Percentiles rank a stretch among this genome's conserved stretches.
These are phyloP conservation scores for Lordiphosa stackelbergi DNA, from an alignment of 1,140 invertebrate genomes.

Conservation along the genomic window DNA sequence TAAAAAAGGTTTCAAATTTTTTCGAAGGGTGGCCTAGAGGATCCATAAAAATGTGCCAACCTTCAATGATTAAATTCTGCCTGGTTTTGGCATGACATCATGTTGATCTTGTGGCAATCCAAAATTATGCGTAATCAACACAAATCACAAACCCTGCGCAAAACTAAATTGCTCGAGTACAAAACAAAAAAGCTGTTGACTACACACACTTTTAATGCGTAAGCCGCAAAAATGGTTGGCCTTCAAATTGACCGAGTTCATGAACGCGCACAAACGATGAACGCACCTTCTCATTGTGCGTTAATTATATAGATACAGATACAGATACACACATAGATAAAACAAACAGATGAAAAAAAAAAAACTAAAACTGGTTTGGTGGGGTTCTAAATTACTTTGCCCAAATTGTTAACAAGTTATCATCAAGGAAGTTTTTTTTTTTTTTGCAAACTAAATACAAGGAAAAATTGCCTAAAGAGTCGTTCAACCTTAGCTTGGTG, in stretches of 20 bases:
- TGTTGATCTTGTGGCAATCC: slow-evolving; percentile 34
- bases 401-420: slow-evolving; percentile 72
- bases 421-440: slow-evolving; percentile 61
- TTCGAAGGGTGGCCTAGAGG: too few relatives aligned
- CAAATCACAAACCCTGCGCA: slow-evolving; percentile 38
- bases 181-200: slow-evolving; percentile 23
- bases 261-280: slow-evolving; percentile 38
- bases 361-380: slow-evolving; percentile 49
- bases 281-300: slow-evolving; percentile 73
- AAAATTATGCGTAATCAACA: slow-evolving; percentile 70
- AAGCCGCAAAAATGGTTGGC: slow-evolving; percentile 69
- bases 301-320: slow-evolving; percentile 60
- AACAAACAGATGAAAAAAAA: slow-evolving; percentile 49
- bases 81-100: slow-evolving; percentile 54
- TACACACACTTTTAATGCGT: slow-evolving; percentile 56
- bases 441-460: slow-evolving; percentile 51
- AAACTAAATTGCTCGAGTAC: slow-evolving; percentile 65
- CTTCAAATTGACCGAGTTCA: slow-evolving; percentile 73
- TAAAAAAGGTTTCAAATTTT: too few relatives aligned
- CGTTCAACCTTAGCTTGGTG: slow-evolving; percentile 60
- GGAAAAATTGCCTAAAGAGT: slow-evolving; percentile 65
- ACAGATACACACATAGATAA: slow-evolving; percentile 30
- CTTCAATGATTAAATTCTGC: too few relatives aligned
- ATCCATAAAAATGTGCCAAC: too few relatives aligned
- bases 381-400: slow-evolving; percentile 58